These are phyloP conservation scores for Hirtodrosophila confusa DNA, from an alignment of 2,888 invertebrate species.

Conservation along the genomic window DNA sequence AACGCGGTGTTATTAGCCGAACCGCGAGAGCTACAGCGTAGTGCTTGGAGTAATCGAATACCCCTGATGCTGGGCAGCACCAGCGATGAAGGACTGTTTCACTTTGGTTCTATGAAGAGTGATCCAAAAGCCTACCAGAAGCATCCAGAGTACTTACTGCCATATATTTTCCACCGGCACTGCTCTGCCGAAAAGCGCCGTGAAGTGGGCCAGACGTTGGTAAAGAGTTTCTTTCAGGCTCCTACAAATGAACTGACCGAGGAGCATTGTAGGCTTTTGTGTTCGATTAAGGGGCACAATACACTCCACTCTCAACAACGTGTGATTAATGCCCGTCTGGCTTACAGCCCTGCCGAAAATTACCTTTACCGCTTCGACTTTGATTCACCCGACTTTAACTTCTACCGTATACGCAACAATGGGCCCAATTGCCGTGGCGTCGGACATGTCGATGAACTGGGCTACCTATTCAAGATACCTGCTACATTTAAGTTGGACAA, in stretches of 20 bases:
- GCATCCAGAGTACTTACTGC: slow-evolving; percentile 50
- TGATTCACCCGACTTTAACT: slow-evolving; percentile 81
- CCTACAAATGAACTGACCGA: slow-evolving; percentile 61
- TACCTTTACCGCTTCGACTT: slow-evolving; percentile 82
- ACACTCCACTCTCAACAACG: slow-evolving; percentile 74
- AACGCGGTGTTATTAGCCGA: slow-evolving; percentile 66
- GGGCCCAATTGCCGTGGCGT: slow-evolving; percentile 65
- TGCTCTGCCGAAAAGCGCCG: slow-evolving; percentile 21
- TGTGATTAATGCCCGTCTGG: slow-evolving; percentile 64
- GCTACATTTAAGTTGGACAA: slow-evolving; percentile 53
- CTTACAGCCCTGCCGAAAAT: slow-evolving; percentile 67
- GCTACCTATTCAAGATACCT: slow-evolving; percentile 74
- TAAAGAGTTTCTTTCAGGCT: slow-evolving; percentile 60
- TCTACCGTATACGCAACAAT: slow-evolving; percentile 66
- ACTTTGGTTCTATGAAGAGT: too few relatives aligned
- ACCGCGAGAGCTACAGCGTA: slow-evolving; percentile 69
- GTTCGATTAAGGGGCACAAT: slow-evolving; percentile 48
- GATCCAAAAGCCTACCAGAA: background rate
- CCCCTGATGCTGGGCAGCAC: slow-evolving; percentile 80
- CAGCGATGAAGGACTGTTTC: slow-evolving; percentile 67
- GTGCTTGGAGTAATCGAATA: slow-evolving; percentile 78
- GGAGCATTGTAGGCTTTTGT: slow-evolving; percentile 62
- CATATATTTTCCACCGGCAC: slow-evolving; percentile 17
- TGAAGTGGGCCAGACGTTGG: slow-evolving; percentile 59
- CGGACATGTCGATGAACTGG: slow-evolving; percentile 78